Conservation (phyloP, 2,113 vertebrate species). For the Ovis aries region DNA sequence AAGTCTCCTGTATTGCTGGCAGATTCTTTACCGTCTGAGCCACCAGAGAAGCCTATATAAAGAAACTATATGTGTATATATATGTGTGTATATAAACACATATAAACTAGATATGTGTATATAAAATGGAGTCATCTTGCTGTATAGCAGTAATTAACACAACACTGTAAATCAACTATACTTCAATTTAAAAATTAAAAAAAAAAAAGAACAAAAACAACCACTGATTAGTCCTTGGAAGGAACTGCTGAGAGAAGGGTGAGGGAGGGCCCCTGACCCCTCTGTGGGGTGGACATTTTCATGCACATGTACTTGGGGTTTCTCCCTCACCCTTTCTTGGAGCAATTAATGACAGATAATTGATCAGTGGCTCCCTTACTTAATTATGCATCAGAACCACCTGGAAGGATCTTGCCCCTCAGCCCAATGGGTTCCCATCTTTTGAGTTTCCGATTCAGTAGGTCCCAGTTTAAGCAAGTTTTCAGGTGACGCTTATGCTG, state of each 20-base stretch:
- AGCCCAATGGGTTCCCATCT: accelerated
- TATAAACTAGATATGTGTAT: not conserved
- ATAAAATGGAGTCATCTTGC: not conserved
- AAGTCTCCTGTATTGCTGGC: not conserved
- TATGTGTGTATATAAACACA: not conserved
- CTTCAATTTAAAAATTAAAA: not conserved
- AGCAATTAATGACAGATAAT: not conserved
- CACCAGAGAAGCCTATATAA: not conserved
- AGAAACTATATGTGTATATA: not conserved
- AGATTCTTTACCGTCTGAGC: accelerated
- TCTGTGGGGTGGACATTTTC: not conserved
- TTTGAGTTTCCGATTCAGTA: not conserved
- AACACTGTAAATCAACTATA: not conserved
- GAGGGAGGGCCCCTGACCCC: not conserved
- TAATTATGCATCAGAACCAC: not conserved
- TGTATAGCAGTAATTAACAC: not conserved
- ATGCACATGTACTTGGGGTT: accelerated
- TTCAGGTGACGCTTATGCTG: not conserved
- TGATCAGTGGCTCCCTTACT: not conserved
- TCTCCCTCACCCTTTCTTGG: not conserved
- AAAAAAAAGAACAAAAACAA: not conserved
- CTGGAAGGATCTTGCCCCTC: not conserved
- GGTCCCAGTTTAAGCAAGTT: too few relatives aligned
- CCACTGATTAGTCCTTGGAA: not conserved
- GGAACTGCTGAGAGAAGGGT: not conserved